These are phyloP conservation scores for Ophion costatus DNA, from an alignment of 2,888 invertebrate genomes.

Conservation along the genomic window DNA sequence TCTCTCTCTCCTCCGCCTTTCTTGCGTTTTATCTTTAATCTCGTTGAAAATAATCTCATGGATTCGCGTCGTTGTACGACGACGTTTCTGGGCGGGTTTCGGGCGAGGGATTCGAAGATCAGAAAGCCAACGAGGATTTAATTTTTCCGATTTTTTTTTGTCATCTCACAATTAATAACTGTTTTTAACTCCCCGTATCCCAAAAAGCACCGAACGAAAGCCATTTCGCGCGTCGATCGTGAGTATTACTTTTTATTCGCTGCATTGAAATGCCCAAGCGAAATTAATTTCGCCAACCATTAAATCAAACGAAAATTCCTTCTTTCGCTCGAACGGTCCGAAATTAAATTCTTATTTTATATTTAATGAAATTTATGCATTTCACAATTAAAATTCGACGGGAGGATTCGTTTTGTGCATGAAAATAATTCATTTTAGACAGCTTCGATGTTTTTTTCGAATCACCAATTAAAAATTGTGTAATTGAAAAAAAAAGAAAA, in stretches of 20 bases:
- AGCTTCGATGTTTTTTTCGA: neutral
- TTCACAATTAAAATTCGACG: neutral
- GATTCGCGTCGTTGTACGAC: slow-evolving; percentile 60
- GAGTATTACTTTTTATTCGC: neutral
- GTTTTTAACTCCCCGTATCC: too few relatives aligned
- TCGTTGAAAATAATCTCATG: slow-evolving; percentile 66
- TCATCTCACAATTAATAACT: neutral
- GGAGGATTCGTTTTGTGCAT: neutral
- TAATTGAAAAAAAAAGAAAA: neutral
- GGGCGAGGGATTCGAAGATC: slow-evolving; percentile 31
- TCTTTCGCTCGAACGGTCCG: neutral
- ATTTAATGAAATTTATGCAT: neutral
- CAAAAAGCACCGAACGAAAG: too few relatives aligned
- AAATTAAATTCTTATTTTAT: neutral
- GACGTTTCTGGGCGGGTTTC: slow-evolving; percentile 51
- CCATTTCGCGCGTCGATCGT: neutral
- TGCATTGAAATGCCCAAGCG: neutral
- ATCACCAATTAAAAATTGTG: neutral
- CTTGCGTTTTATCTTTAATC: slow-evolving; percentile 41
- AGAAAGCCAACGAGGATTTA: slow-evolving; percentile 51
- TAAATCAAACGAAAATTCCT: too few relatives aligned
- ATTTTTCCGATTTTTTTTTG: slow-evolving; percentile 19
- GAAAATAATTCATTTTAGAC: neutral
- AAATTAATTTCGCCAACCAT: too few relatives aligned
- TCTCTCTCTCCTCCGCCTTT: neutral